Conservation (phyloP, 1,140 invertebrate genomes). For the Pachyrhynchus sulphureomaculatus region DNA sequence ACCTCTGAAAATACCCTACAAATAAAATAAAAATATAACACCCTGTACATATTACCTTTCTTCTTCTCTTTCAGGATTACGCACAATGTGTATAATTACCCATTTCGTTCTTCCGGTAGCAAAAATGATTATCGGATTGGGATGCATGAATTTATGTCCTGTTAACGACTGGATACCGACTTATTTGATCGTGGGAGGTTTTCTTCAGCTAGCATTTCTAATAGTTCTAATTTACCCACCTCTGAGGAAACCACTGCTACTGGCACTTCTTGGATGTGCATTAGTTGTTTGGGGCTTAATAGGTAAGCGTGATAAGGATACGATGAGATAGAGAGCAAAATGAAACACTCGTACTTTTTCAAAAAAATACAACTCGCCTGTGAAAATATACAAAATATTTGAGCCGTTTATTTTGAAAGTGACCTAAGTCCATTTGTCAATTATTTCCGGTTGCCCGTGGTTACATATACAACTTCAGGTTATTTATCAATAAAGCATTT, state of each 20-base stretch:
- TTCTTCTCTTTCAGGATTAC: slow-evolving; percentile 9
- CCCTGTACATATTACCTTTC: background rate
- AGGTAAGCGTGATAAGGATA: too few species aligned
- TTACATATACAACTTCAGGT: too few species aligned
- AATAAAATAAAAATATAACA: too few species aligned
- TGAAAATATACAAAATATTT: too few species aligned
- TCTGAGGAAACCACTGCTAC: background rate
- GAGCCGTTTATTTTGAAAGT: too few species aligned
- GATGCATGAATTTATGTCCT: slow-evolving; percentile 7
- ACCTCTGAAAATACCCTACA: too few species aligned
- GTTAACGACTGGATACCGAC: slow-evolving; percentile 18
- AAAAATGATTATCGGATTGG: slow-evolving; percentile 10
- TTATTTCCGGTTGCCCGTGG: too few species aligned
- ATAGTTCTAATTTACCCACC: slow-evolving; percentile 3
- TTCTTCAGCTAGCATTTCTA: slow-evolving; percentile 8
- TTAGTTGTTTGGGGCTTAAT: slow-evolving; percentile 16
- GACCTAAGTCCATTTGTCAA: too few species aligned
- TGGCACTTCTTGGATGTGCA: slow-evolving; percentile 1
- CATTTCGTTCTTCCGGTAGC: slow-evolving; percentile 9
- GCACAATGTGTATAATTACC: slow-evolving; percentile 14
- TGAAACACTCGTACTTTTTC: too few species aligned
- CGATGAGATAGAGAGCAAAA: too few species aligned
- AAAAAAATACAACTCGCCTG: too few species aligned
- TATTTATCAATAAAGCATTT: too few species aligned
- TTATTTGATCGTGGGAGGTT: slow-evolving; percentile 16